A percentile compares a stretch with the other conserved stretches of the same genome.
These are phyloP conservation scores for Phymatocera aterrima DNA, from an alignment of 2,888 invertebrate genomes.

Conservation along the genomic window DNA sequence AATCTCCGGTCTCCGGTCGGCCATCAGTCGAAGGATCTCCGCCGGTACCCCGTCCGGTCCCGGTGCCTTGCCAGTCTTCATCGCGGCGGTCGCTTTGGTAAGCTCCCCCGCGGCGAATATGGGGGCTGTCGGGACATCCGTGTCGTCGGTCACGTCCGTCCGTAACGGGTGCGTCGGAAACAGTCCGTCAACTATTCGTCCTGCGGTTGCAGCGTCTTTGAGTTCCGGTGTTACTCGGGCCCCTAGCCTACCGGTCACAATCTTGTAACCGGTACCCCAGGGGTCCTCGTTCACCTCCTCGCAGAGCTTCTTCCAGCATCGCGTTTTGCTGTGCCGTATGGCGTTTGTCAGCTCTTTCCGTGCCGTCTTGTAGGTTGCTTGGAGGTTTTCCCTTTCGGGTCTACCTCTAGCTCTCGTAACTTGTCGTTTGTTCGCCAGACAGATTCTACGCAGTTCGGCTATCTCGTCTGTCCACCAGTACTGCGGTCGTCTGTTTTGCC, in stretches of 20 bases:
- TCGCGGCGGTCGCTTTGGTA: constrained; percentile 15
- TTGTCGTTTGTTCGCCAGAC: background rate
- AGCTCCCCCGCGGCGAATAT: constrained; percentile 45
- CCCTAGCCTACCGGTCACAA: constrained; percentile 51
- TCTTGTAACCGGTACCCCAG: constrained; percentile 56
- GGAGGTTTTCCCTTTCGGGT: constrained; percentile 46
- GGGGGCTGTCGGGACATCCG: background rate
- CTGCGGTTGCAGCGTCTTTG: constrained; percentile 44
- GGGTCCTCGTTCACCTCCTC: constrained; percentile 54
- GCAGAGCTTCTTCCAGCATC: constrained; percentile 56
- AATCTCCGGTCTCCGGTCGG: constrained; percentile 29
- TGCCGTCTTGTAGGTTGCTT: constrained; percentile 35
- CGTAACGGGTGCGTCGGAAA: constrained; percentile 48
- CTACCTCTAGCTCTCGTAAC: constrained; percentile 5
- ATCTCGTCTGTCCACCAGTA: constrained; percentile 25
- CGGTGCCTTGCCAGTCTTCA: constrained; percentile 39
- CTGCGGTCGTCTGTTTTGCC: background rate
- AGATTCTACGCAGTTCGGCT: background rate
- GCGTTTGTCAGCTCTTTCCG: constrained; percentile 48
- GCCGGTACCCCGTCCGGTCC: constrained; percentile 44
- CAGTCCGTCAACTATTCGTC: constrained; percentile 46
- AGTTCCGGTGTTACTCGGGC: constrained; percentile 11
- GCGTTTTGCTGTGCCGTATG: constrained; percentile 50
- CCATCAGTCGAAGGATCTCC: constrained; percentile 42
- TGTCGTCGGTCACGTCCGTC: constrained; percentile 25